Percentiles rank a stretch among this genome's conserved stretches.
Evolutionary conservation across 92 coral and sea anemone species (phyloP).

Genomic region (Montipora capitata): DNA sequence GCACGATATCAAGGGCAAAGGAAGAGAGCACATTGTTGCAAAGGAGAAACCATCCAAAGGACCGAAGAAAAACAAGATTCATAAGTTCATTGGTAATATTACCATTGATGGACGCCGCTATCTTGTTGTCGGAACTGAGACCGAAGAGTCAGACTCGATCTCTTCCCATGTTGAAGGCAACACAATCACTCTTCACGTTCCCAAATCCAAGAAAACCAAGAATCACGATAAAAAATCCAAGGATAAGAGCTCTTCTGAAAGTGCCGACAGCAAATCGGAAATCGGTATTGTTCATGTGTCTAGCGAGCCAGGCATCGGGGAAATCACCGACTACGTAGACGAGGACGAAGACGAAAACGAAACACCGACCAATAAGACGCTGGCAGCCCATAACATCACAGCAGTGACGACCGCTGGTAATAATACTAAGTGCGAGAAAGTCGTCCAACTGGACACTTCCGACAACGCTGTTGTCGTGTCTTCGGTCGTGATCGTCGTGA

Average conservation of each 20-base stretch:
- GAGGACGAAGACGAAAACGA: conserved; percentile 65
- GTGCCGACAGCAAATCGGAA: conserved; percentile 73
- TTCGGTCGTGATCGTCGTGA: conserved; percentile 99
- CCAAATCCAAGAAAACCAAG: conserved; percentile 68
- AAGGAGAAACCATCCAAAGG: conserved; percentile 24
- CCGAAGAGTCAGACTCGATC: conserved; percentile 82
- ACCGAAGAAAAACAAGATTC: conserved; percentile 54
- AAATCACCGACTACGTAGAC: conserved; percentile 91
- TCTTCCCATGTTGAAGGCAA: conserved; percentile 83
- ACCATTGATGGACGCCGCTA: conserved; percentile 94
- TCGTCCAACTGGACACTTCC: conserved; percentile 97
- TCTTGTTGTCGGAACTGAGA: conserved; percentile 95
- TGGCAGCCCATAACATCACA: conserved; percentile 86
- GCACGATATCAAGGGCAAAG: conserved; percentile 55
- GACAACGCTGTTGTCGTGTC: conserved; percentile 99
- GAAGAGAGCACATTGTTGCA: conserved; percentile 70
- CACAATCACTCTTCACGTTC: conserved; percentile 83
- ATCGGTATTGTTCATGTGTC: conserved; percentile 25
- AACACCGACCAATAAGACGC: conserved; percentile 72
- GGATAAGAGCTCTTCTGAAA: conserved; percentile 32
- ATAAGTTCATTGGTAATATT: conserved; percentile 97
- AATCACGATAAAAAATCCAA: conserved; percentile 44
- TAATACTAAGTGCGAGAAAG: conserved; percentile 95
- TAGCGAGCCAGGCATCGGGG: conserved; percentile 57
- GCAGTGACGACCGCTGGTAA: conserved; percentile 79